phyloP scores from a whole-genome alignment of 2,888 invertebrate genomes.

The Caenorhabditis macrosperma region DNA sequence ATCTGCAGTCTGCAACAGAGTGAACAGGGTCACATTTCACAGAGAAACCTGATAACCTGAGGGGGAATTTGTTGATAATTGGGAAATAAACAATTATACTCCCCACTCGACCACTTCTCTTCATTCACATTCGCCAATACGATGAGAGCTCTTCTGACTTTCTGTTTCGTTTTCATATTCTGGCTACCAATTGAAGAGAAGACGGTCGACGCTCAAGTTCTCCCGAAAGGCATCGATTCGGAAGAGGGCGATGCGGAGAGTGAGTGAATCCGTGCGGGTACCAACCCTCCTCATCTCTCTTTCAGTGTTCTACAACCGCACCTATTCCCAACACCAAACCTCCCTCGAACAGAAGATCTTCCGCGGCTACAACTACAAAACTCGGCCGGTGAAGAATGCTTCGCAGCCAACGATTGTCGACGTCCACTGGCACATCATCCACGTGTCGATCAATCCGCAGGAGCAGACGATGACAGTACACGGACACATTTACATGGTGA shows the following conservation, averaged over 20 bases:
- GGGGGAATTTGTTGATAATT: conserved; percentile 4
- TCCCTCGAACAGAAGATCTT: conserved; percentile 57
- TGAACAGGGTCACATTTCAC: conserved; percentile 4
- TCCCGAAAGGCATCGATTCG: conserved; percentile 46
- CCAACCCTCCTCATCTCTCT: no score
- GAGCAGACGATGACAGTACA: conserved; percentile 75
- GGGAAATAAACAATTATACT: conserved; percentile 1
- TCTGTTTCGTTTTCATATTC: conserved; percentile 16
- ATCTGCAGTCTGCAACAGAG: neutral
- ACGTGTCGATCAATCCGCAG: conserved; percentile 71
- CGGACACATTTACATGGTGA: conserved; percentile 78
- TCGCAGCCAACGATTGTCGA: conserved; percentile 37
- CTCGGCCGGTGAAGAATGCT: conserved; percentile 60
- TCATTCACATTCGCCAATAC: neutral
- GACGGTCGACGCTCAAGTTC: neutral
- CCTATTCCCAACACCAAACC: conserved; percentile 60
- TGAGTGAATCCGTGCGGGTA: conserved; percentile 6
- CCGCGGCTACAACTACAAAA: conserved; percentile 39
- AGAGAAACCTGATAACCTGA: neutral
- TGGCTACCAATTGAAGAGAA: conserved; percentile 13
- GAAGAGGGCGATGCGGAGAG: conserved; percentile 57
- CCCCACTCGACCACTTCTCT: neutral
- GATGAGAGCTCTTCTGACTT: neutral
- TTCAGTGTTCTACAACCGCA: conserved; percentile 64
- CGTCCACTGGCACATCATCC: conserved; percentile 74